Base-by-base conservation (phyloP, 2,888 invertebrate species). In the Sthenelais limicola region DNA sequence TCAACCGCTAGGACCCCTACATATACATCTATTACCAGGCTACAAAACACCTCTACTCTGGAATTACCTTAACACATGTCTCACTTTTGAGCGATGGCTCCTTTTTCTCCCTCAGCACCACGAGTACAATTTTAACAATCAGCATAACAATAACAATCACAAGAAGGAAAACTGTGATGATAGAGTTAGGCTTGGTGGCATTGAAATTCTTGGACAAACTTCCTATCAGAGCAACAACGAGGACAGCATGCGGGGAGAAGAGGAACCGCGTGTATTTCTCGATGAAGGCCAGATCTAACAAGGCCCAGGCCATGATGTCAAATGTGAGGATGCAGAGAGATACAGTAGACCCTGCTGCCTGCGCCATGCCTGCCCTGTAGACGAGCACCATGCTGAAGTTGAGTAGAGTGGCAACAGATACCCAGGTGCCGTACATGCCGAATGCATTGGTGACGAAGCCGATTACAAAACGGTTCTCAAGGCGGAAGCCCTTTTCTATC, bases 401-500 rank as follows among this genome's bases (percentile, higher is more conserved):
- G 5, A 85, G 74, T 1, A 82, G 75, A 0, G 83, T 79, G 3
- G 84, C 84, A 4, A 85, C 74, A 1, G 81, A 82, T 9, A 77
- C 77, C 85, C 85, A 85, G 0, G 82, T 80, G 3, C 80, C 82
- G 52, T 83, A 83, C 49, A 84, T 80, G 18, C 77, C 80, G 15
- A 84, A 71, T 1, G 82, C 83, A 71, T 85, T 85, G n/a, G 82
- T 82, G 0, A 84, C 80, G 7, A 84, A 67, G 9, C 80, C 71
- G 32, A 83, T 71, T 12, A 79, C 78, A 32, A 83, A 66, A 83
- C 84, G 83, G 49, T 82, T 75, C 51, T 83, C 83, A 9, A 54
- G 66, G 5, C 71, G 30, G 30, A 47, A 43, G 1, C 68, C 68
- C 18, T 47, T 32, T 49, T 49, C 32, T 18, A 47, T 28, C 7